Evolutionary conservation across 2,113 vertebrate genomes (phyloP).

Genomic region (Ardeotis arabs): DNA sequence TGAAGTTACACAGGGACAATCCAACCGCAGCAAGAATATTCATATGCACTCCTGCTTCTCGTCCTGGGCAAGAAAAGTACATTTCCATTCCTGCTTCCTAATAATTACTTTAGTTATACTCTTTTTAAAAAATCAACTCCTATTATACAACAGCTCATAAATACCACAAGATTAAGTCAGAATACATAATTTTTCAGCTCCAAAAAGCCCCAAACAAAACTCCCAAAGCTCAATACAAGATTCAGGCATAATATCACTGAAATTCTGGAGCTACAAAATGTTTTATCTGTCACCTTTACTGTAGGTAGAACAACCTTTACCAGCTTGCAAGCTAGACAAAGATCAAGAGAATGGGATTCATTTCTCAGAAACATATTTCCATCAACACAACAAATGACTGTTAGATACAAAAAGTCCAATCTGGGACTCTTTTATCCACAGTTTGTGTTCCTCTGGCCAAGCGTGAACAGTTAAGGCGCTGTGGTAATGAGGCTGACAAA

Average conservation of each 20-base stretch:
- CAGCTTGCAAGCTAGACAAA: neutral
- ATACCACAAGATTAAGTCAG: neutral
- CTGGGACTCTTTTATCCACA: neutral
- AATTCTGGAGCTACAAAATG: neutral
- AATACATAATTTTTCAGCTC: neutral
- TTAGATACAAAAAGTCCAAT: neutral
- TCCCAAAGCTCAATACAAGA: neutral
- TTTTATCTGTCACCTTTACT: neutral
- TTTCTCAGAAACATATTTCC: neutral
- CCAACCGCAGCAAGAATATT: neutral
- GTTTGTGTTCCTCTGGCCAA: neutral
- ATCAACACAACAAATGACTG: neutral
- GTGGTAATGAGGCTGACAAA: neutral
- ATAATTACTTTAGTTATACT: neutral
- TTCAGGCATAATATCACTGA: neutral
- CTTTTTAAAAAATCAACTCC: neutral
- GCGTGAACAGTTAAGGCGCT: neutral
- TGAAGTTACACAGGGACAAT: neutral
- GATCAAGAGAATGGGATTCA: neutral
- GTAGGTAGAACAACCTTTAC: neutral
- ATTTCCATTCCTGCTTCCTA: neutral
- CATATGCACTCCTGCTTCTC: neutral
- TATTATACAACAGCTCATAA: neutral
- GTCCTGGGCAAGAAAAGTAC: neutral
- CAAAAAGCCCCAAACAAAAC: neutral